Evolutionary conservation across 2,888 invertebrate species (phyloP).

Genomic region (Epirrita christyi): DNA sequence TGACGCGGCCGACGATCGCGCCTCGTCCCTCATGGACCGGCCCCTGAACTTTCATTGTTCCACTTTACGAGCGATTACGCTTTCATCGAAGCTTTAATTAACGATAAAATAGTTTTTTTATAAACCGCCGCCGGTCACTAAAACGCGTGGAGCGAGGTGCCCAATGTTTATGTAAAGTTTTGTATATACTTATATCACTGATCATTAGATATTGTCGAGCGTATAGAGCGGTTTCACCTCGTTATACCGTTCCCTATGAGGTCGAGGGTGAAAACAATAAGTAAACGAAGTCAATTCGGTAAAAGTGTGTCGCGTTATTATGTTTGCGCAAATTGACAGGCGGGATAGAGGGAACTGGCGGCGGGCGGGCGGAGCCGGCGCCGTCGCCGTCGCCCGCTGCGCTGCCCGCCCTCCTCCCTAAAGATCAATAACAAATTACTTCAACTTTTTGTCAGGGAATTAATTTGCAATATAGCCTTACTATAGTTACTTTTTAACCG

Average conservation of each 20-base stretch:
- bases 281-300: conserved; percentile 76
- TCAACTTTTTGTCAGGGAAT: conserved; percentile 16
- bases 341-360: conserved; percentile 41
- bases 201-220: conserved; percentile 10
- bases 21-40: conserved; percentile 70
- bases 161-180: conserved; percentile 18
- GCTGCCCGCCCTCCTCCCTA: conserved; percentile 35
- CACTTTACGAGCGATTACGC: conserved; percentile 51
- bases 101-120: conserved; percentile 27
- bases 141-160: conserved; percentile 8
- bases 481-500: no score
- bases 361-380: conserved; percentile 48
- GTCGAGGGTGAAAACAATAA: conserved; percentile 55
- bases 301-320: conserved; percentile 61
- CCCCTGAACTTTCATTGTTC: conserved; percentile 71
- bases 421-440: conserved; percentile 32
- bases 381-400: conserved; percentile 38
- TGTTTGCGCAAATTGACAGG: conserved; percentile 56
- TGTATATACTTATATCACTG: conserved; percentile 1
- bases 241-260: conserved; percentile 49
- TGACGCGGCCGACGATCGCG: conserved; percentile 74
- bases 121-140: conserved; percentile 12
- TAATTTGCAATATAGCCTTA: conserved; percentile 2
- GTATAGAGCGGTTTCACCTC: conserved; percentile 39
- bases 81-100: conserved; percentile 44